Base-by-base conservation (phyloP, 2,113 vertebrate species). In the Scartelaos histophorus region DNA sequence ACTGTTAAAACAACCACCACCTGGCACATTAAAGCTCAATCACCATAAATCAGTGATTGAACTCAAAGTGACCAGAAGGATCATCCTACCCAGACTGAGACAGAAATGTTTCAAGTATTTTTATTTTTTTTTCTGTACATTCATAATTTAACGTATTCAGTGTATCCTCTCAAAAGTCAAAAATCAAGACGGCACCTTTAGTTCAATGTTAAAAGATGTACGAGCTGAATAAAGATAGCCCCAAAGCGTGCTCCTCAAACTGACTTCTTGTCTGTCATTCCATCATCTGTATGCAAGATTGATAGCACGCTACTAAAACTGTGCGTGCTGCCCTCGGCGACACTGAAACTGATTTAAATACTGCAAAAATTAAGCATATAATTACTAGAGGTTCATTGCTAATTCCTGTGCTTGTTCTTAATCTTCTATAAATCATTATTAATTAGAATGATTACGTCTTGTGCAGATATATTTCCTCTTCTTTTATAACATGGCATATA, bases 291-390 rank as follows among this genome's bases (percentile, higher is more conserved):
- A 13, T 58, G 56, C 22, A 25, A 25, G 56, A 79, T 81, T 62
- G 51, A 54, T 51, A n/a, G 51, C 51, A 65, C 68, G 45, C 25
- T 11, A 43, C 38, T 43, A 43, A 43, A 43, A 7, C 38, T 43
- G 38, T 10, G 38, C 0, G 38, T 25, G 74, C 46, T 67, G 73
- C 79, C 84, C 86, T 84, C 68, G 2, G 67, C 86, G 85, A 92
- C 86, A 12, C 82, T 86, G 38, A 72, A 91, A 53, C 89, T 87
- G 90, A 90, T 91, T 89, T 87, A 91, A 90, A 91, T 90, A 86
- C 81, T 83, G 56, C 15, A 11, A 67, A 86, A 92, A 89, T 88
- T 86, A 85, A 87, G 88, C 79, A 90, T 85, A 89, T 90, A 83
- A 91, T 93, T 90, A 92, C 87, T 74, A 85, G 80, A 69, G 84